These are phyloP conservation scores for Harpagoxenus sublaevis DNA, from an alignment of 2,888 invertebrate species.

Conservation along the genomic window DNA sequence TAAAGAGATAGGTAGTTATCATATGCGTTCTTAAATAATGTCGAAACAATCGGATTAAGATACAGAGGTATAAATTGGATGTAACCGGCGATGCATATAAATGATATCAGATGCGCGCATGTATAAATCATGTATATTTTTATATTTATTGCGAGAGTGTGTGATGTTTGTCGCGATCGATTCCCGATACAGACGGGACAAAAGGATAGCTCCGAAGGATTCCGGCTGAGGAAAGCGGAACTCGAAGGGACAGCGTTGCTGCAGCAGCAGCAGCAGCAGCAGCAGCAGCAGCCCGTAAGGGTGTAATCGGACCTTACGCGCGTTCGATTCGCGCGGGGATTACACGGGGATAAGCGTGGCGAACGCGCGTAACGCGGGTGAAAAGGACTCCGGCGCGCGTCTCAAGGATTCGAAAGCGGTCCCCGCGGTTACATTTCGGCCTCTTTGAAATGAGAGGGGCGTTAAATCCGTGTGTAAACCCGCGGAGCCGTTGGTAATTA, in stretches of 20 bases:
- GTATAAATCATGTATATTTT: not conserved
- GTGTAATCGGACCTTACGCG: slow-evolving; percentile 34
- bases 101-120: not conserved
- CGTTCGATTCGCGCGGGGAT: slow-evolving; percentile 32
- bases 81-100: not conserved
- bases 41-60: not conserved
- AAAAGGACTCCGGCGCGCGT: slow-evolving; percentile 50
- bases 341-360: slow-evolving; percentile 46
- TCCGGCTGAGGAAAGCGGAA: not conserved
- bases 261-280: no score
- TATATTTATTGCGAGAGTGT: not conserved
- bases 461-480: slow-evolving; percentile 83
- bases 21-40: not conserved
- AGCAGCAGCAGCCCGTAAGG: not conserved
- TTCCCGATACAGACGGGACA: not conserved
- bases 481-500: slow-evolving; percentile 81
- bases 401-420: slow-evolving; percentile 68
- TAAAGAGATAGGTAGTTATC: not conserved
- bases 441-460: slow-evolving; percentile 79
- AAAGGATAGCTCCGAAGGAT: not conserved
- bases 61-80: not conserved
- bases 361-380: slow-evolving; percentile 44
- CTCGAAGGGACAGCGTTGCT: not conserved
- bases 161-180: not conserved
- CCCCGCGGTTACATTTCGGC: slow-evolving; percentile 71